Evolutionary conservation across 2,113 vertebrate species (phyloP).

Genomic region (Datnioides undecimradiatus): DNA sequence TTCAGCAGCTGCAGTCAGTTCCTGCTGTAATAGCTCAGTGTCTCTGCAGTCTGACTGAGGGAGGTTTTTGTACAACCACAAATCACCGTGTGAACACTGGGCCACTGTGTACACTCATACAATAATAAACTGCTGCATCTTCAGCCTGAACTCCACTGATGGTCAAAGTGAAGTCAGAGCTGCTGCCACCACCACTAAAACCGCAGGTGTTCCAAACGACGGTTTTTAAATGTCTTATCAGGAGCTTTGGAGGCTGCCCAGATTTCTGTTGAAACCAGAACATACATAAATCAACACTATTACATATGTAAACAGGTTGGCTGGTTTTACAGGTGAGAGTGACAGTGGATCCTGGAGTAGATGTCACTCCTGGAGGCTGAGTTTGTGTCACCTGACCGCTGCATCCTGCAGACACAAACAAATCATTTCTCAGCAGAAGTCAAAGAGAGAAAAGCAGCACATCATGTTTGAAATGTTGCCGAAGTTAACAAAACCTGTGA

Average conservation of each 20-base stretch:
- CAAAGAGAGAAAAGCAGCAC: slow-evolving; percentile 22
- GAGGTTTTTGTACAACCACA: slow-evolving; percentile 64
- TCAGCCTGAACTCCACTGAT: slow-evolving; percentile 61
- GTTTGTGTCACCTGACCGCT: slow-evolving; percentile 67
- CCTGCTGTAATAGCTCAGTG: slow-evolving; percentile 11
- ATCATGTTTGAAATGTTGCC: slow-evolving; percentile 4
- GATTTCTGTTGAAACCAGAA: slow-evolving; percentile 77
- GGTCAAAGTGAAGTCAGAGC: slow-evolving; percentile 51
- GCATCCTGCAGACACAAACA: slow-evolving; percentile 60
- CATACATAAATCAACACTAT: neutral
- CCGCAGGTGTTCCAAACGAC: neutral
- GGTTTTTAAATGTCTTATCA: neutral
- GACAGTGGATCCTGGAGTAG: slow-evolving; percentile 51
- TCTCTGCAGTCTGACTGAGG: slow-evolving; percentile 11
- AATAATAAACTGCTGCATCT: slow-evolving; percentile 72
- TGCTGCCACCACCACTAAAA: neutral
- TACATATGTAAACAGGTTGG: neutral
- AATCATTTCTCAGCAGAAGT: slow-evolving; percentile 25
- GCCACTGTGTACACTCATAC: accelerated
- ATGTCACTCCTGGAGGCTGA: slow-evolving; percentile 33
- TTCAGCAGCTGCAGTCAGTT: slow-evolving; percentile 1
- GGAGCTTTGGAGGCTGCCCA: slow-evolving; percentile 59
- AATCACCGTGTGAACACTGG: slow-evolving; percentile 50
- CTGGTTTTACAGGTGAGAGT: slow-evolving; percentile 58
- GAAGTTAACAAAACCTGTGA: slow-evolving; percentile 47